These are phyloP conservation scores for Drosophila acutilabella DNA, from an alignment of 2,888 invertebrate genomes.

Conservation along the genomic window DNA sequence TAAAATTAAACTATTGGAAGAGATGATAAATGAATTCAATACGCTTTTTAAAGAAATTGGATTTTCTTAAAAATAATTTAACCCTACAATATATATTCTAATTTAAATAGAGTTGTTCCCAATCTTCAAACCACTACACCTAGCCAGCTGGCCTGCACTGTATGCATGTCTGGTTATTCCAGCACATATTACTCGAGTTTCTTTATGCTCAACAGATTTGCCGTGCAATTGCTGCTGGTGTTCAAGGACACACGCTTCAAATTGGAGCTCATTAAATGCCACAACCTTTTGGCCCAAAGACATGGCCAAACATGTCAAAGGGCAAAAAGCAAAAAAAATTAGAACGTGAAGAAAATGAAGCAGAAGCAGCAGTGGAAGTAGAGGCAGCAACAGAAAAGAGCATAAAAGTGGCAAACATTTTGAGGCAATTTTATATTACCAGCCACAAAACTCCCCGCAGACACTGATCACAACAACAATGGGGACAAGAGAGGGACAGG, in stretches of 20 bases:
- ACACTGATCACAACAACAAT: conserved; percentile 68
- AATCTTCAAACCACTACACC: not conserved
- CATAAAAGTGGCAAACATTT: conserved; percentile 66
- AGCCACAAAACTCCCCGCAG: conserved; percentile 56
- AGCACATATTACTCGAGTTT: conserved; percentile 39
- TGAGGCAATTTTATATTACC: conserved; percentile 72
- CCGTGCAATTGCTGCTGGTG: conserved; percentile 30
- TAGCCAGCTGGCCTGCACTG: conserved; percentile 3
- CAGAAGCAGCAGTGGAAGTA: not conserved
- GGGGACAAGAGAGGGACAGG: conserved; percentile 32
- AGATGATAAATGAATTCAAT: not conserved
- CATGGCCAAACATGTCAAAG: conserved; percentile 58
- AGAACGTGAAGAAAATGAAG: conserved; percentile 16
- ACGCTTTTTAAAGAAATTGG: no score
- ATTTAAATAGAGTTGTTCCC: no score
- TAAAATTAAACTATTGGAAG: not conserved
- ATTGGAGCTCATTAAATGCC: conserved; percentile 74
- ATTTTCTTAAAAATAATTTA: no score
- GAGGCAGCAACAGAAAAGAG: conserved; percentile 14
- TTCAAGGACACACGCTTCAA: conserved; percentile 62
- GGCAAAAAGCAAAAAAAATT: conserved; percentile 42
- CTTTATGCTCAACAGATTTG: conserved; percentile 38
- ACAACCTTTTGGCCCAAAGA: conserved; percentile 65
- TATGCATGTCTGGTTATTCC: not conserved
- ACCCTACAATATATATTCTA: no score